Evolutionary conservation across 1,140 invertebrate species (phyloP).

Genomic region (Triops longicaudatus): DNA sequence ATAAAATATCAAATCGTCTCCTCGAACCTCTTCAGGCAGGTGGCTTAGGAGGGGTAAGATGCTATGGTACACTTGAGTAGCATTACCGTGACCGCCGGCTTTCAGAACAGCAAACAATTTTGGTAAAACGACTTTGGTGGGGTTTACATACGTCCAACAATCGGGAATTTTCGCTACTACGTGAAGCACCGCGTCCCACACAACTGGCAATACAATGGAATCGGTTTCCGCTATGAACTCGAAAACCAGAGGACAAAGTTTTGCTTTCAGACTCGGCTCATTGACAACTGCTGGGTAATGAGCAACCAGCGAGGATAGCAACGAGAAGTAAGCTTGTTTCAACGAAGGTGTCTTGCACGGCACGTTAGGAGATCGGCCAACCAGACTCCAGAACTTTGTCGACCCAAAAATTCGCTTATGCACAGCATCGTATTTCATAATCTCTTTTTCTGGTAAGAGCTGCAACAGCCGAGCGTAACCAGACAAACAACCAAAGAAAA

Average conservation of each 20-base stretch:
- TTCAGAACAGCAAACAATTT: conserved; percentile 57
- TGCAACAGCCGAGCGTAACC: conserved; percentile 50
- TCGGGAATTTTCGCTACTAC: conserved; percentile 52
- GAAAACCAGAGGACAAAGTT: conserved; percentile 51
- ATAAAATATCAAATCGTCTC: conserved; percentile 1
- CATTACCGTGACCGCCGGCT: conserved; percentile 59
- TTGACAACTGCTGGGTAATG: not conserved
- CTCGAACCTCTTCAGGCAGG: conserved; percentile 43
- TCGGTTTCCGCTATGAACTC: conserved; percentile 62
- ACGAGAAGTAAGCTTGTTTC: conserved; percentile 1
- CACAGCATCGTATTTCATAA: not conserved
- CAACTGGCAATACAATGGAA: conserved; percentile 49
- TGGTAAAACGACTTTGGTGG: conserved; percentile 59
- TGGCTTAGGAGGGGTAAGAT: conserved; percentile 63
- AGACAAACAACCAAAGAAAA: conserved; percentile 57
- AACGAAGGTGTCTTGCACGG: not conserved
- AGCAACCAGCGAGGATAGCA: not conserved
- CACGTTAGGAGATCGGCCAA: not conserved
- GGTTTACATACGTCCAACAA: conserved; percentile 57
- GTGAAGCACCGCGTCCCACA: conserved; percentile 62
- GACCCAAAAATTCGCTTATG: not conserved
- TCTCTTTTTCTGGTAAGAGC: not conserved
- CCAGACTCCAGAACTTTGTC: not conserved
- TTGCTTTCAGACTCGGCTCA: conserved; percentile 33
- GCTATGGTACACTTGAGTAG: conserved; percentile 58